These are phyloP conservation scores for Drosophila mettleri DNA, from an alignment of 2,888 invertebrate genomes.

Conservation along the genomic window DNA sequence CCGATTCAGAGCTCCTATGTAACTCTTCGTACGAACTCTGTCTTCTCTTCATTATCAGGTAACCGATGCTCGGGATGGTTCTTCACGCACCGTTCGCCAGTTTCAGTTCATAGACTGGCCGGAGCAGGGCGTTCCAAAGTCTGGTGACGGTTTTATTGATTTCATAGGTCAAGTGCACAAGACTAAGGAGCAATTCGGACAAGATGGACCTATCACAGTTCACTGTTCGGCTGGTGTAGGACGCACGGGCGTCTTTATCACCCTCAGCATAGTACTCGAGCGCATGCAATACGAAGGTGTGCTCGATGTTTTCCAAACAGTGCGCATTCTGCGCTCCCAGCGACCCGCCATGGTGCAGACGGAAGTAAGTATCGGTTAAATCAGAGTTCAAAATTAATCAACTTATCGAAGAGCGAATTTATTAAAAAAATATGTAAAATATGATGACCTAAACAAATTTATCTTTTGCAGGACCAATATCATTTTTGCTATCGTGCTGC, in stretches of 20 bases:
- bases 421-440: too few relatives aligned
- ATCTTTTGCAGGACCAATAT: conserved; percentile 94
- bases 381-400: background rate
- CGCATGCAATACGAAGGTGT: conserved; percentile 99
- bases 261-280: conserved; percentile 98
- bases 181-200: conserved; percentile 99
- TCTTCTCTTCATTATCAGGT: conserved; percentile 86
- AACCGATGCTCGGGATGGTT: conserved; percentile 98
- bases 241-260: conserved; percentile 99
- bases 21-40: too few relatives aligned
- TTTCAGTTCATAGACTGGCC: conserved; percentile 99
- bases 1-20: too few relatives aligned
- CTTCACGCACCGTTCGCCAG: conserved; percentile 97
- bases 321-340: conserved; percentile 98
- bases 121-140: conserved; percentile 98
- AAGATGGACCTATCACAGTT: conserved; percentile 99
- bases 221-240: conserved; percentile 99
- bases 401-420: too few relatives aligned
- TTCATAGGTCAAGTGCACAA: conserved; percentile 99
- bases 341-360: conserved; percentile 99
- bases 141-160: conserved; percentile 99
- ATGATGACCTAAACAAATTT: background rate
- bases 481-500: conserved; percentile 99
- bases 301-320: conserved; percentile 99
- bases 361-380: conserved; percentile 88